Evolutionary conservation across 2,888 invertebrate species (phyloP).

Genomic region (Epinotia brunnichana): DNA sequence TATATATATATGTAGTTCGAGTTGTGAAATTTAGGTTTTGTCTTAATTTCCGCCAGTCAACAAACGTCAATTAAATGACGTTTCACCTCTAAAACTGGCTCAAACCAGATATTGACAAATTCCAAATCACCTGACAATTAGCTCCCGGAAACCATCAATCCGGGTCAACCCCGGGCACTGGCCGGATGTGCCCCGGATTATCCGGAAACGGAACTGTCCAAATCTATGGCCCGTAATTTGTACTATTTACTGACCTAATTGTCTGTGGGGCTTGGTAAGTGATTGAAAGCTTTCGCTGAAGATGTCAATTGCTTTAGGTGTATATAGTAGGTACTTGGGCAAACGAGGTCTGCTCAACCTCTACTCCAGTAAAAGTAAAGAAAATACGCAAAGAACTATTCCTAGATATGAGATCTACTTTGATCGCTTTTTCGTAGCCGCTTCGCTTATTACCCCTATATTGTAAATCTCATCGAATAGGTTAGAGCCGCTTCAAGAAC

Average conservation of each 20-base stretch:
- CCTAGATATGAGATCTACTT: too few species aligned
- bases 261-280: conserved; percentile 8
- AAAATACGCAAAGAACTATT: too few species aligned
- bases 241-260: conserved; percentile 37
- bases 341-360: too few species aligned
- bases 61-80: background rate
- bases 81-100: background rate
- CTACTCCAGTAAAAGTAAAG: too few species aligned
- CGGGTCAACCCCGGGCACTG: conserved; percentile 39
- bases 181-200: conserved; percentile 36
- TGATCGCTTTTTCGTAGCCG: too few species aligned
- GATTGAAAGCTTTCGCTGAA: background rate
- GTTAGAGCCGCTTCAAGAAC: too few species aligned
- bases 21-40: too few species aligned
- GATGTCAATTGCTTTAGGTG: background rate
- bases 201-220: conserved; percentile 40
- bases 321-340: too few species aligned
- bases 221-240: conserved; percentile 41
- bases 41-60: too few species aligned
- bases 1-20: too few species aligned
- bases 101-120: conserved; percentile 40
- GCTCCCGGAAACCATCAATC: conserved; percentile 45
- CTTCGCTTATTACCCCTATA: too few species aligned
- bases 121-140: conserved; percentile 42
- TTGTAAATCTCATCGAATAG: too few species aligned